phyloP scores from a whole-genome alignment of 2,888 invertebrate species.

The Hirtodrosophila alboralis region DNA sequence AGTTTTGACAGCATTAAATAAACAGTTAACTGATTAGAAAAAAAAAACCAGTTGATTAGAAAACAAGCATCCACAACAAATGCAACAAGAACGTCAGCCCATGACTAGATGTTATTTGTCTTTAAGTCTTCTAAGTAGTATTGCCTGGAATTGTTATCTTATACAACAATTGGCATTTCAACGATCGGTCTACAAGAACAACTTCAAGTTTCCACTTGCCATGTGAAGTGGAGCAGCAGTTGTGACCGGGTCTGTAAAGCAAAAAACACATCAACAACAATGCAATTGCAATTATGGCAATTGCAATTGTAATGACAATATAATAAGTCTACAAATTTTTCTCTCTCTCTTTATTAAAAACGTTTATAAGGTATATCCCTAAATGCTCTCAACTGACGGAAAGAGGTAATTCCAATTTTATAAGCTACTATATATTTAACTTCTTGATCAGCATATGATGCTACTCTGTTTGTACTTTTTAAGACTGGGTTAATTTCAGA shows the following conservation, averaged over 20 bases:
- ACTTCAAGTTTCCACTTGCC: constrained; percentile 19
- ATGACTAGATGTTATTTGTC: constrained; percentile 5
- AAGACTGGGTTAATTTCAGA: too few species aligned
- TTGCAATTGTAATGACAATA: constrained; percentile 41
- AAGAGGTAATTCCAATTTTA: too few species aligned
- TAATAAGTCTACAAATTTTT: constrained; percentile 21
- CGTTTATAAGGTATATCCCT: too few species aligned
- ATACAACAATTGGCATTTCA: constrained; percentile 52
- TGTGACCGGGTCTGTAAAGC: constrained; percentile 6
- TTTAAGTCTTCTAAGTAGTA: too few species aligned
- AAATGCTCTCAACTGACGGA: too few species aligned
- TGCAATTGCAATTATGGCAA: constrained; percentile 44
- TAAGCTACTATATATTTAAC: too few species aligned
- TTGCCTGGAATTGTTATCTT: constrained; percentile 24
- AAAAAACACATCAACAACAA: constrained; percentile 4
- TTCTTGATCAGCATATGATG: too few species aligned
- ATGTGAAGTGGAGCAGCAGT: constrained; percentile 43
- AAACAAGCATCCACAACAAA: constrained; percentile 32
- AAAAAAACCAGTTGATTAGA: constrained; percentile 45
- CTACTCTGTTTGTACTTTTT: neutral
- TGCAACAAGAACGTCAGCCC: constrained; percentile 9
- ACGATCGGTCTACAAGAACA: constrained; percentile 31
- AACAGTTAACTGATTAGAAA: constrained; percentile 59
- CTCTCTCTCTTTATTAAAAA: too few species aligned
- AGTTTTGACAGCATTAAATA: constrained; percentile 67